Evolutionary conservation across 64 coral and sea anemone genomes (phyloP), one percentile per base, ranked within the genome.

Genomic region (Dendronephthya gigantea): DNA sequence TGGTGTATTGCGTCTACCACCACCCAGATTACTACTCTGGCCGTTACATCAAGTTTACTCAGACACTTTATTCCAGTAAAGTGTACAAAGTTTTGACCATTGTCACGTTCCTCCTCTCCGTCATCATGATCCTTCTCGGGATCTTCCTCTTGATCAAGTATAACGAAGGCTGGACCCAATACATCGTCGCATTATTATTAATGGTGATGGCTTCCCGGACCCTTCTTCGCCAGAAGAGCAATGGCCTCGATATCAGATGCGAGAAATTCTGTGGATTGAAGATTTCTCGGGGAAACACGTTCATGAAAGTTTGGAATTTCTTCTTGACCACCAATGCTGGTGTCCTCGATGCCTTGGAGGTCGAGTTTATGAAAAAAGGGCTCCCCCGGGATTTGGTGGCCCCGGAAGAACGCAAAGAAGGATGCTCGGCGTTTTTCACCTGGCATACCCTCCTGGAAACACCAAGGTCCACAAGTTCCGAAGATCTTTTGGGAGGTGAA

Each of bases 201-300:
- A 35, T 84, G 29, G 15, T 84, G 48, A 19, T 84, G 31, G 83
- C 49, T 19, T 51, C 48, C 19, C 49, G 2, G 14, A 15, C 22
- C 5, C 83, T 84, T 10, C 16, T 84, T 48, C 48, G 56, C 32
- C 35, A 52, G 22, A 84, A 84, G 29, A 48, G 56, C 9, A 51
- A 84, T 30, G 83, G 83, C 27, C 56, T 84, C 38, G 25, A 84
- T 35, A 55, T 84, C 39, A 22, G 35, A 31, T 84, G 41, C 23
- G 9, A 84, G 19, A 14, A 48, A 51, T 84, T 84, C 83, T 84
- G 83, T 52, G 22, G 51, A 23, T 51, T 84, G 48, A 1, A 84
- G 83, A 84, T 58, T 28, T 84, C 83, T 50, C 83, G 48, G 9
- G 83, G 83, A 15, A 51, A 51, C 31, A 19, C 43, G 14, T 9